Percentiles rank a stretch among this genome's conserved stretches.
Conservation (phyloP, 2,888 invertebrate genomes). For the Hydriomena furcata region DNA sequence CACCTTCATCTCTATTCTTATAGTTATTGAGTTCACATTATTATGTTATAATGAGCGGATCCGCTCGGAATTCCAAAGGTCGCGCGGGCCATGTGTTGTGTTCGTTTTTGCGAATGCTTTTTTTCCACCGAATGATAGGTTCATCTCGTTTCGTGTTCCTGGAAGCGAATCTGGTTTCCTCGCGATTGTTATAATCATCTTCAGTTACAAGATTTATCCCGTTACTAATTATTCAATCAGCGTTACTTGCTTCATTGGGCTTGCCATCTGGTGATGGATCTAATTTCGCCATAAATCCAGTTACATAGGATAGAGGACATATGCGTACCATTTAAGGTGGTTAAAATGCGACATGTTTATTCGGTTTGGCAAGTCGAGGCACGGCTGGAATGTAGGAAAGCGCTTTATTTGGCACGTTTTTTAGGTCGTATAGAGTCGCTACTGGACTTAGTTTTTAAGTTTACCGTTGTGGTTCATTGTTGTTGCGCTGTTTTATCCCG, state of each 20-base stretch:
- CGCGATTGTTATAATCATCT: constrained; percentile 38
- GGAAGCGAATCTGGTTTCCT: constrained; percentile 41
- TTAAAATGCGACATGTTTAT: constrained; percentile 48
- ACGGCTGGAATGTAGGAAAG: constrained; percentile 54
- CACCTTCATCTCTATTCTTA: constrained; percentile 41
- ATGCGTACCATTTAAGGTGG: constrained; percentile 61
- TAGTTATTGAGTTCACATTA: constrained; percentile 34
- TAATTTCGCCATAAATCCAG: constrained; percentile 51
- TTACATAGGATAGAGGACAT: constrained; percentile 58
- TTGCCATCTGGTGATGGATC: constrained; percentile 50
- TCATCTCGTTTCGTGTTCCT: constrained; percentile 49
- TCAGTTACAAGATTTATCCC: constrained; percentile 28
- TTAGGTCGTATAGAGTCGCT: constrained; percentile 30
- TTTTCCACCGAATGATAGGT: constrained; percentile 60
- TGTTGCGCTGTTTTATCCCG: not conserved
- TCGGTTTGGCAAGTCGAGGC: constrained; percentile 52
- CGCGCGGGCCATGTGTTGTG: constrained; percentile 68
- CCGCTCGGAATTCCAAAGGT: constrained; percentile 72
- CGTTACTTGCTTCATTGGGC: constrained; percentile 23
- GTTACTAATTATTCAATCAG: constrained; percentile 30
- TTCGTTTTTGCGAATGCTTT: constrained; percentile 74
- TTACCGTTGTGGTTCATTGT: constrained; percentile 16
- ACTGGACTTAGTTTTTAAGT: constrained; percentile 20
- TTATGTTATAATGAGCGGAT: constrained; percentile 18
- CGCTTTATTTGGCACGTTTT: constrained; percentile 51